Evolutionary conservation across 2,888 invertebrate species (phyloP).

Genomic region (Acanthosoma haemorrhoidale): DNA sequence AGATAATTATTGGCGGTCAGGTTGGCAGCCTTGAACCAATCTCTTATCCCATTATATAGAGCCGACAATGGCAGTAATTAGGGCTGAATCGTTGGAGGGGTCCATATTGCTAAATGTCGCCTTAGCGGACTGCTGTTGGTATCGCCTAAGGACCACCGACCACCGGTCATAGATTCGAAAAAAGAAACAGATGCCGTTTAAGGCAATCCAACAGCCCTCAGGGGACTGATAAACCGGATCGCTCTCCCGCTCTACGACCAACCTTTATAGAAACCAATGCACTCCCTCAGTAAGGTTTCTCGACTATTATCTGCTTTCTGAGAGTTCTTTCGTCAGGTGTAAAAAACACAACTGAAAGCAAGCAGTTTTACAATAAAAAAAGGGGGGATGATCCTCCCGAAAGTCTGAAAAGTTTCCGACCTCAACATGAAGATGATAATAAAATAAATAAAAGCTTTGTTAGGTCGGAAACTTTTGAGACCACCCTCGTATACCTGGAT

Average conservation of each 20-base stretch:
- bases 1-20: neutral
- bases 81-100: neutral
- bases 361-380: too few species aligned
- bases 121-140: neutral
- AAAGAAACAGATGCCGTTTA: slow-evolving; percentile 4
- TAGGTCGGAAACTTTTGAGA: too few species aligned
- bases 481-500: too few species aligned
- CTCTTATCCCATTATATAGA: slow-evolving; percentile 4
- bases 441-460: too few species aligned
- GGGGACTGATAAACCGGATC: neutral
- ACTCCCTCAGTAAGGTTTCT: neutral
- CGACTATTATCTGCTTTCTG: neutral
- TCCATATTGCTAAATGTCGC: neutral
- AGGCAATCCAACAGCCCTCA: neutral
- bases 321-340: too few species aligned
- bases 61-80: slow-evolving; percentile 14
- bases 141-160: too few species aligned
- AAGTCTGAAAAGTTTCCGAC: too few species aligned
- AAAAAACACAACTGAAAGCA: too few species aligned
- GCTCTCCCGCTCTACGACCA: neutral
- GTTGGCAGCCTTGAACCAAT: slow-evolving; percentile 12
- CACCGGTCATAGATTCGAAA: neutral
- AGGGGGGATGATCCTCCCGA: too few species aligned
- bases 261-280: neutral
- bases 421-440: too few species aligned